Evolutionary conservation across 2,113 vertebrate species (phyloP), one percentile per base, ranked within the genome.

Genomic region (Mola mola): DNA sequence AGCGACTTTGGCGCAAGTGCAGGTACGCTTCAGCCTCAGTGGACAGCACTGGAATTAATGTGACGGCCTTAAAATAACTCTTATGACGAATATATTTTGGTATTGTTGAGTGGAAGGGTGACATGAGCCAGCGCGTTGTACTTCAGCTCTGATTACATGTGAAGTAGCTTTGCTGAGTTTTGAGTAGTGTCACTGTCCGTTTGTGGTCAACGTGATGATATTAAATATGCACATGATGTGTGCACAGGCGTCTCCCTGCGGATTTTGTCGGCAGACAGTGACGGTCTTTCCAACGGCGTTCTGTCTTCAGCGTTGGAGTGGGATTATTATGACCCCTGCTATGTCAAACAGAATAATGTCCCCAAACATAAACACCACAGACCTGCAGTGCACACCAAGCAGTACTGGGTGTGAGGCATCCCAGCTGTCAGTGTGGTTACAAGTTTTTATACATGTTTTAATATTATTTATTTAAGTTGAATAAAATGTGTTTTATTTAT

Each of bases 1-100:
- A 92, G 92, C n/a, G 92, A 94, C 78, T 94, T 94, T 15, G 93
- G 93, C 37, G 92, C 91, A 31, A 94, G 93, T 58, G 93, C 93
- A 83, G 93, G 93, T 93, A 63, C 5, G 26, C 10, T 16, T 24
- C 15, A 20, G 20, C 6, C 21, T 21, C 15, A 17, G 3, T 21
- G 22, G 21, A 19, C 60, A 57, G 43, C 64, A 31, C 16, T 47
- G 31, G 6, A 11, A 29, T 49, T n/a, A 62, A 6, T n/a, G 21
- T 3, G 21, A 3, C 10, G 3, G 4, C 3, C 36, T 16, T 52
- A 26, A 29, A 61, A n/a, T n/a, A n/a, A n/a, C n/a, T n/a, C n/a
- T n/a, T n/a, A n/a, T n/a, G n/a, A n/a, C n/a, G n/a, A n/a, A n/a
- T n/a, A n/a, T n/a, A n/a, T n/a, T 31, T 28, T 4, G n/a, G 25